Percentiles rank a stretch among this genome's conserved stretches.
Conservation (phyloP, 2,113 vertebrate species). For the Hystrix brachyura region DNA sequence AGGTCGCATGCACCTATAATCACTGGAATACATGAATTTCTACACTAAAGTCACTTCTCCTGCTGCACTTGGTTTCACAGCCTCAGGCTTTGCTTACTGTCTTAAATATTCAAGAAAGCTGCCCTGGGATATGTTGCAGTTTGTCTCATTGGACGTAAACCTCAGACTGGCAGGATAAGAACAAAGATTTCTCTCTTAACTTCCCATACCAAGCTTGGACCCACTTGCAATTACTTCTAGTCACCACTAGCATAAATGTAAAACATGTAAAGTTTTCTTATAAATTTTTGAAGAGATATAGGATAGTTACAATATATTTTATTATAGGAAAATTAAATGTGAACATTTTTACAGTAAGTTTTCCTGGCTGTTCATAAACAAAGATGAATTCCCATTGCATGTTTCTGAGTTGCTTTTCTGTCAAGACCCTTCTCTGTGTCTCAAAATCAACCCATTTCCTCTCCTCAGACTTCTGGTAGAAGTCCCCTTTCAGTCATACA, state of each 20-base stretch:
- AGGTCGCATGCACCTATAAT: neutral
- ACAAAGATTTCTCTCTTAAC: neutral
- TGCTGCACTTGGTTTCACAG: neutral
- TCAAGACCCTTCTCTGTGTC: neutral
- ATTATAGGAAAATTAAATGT: neutral
- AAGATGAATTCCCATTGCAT: neutral
- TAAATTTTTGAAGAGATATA: neutral
- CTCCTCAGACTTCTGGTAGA: neutral
- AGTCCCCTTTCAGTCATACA: too few species aligned
- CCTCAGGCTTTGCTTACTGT: neutral
- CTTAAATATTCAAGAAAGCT: neutral
- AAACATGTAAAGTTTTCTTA: neutral
- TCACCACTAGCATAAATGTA: neutral
- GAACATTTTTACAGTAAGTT: neutral
- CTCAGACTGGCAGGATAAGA: neutral
- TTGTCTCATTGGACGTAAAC: neutral
- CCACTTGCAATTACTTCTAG: neutral
- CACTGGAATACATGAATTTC: neutral
- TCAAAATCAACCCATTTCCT: neutral
- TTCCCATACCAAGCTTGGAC: neutral
- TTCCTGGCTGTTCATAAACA: neutral
- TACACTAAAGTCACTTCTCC: neutral
- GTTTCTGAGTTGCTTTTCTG: neutral
- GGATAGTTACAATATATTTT: neutral
- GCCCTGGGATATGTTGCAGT: neutral